A percentile compares a stretch with the other conserved stretches of the same genome.
Evolutionary conservation across 2,888 invertebrate species (phyloP).

Genomic region (Criorhina ranunculi): DNA sequence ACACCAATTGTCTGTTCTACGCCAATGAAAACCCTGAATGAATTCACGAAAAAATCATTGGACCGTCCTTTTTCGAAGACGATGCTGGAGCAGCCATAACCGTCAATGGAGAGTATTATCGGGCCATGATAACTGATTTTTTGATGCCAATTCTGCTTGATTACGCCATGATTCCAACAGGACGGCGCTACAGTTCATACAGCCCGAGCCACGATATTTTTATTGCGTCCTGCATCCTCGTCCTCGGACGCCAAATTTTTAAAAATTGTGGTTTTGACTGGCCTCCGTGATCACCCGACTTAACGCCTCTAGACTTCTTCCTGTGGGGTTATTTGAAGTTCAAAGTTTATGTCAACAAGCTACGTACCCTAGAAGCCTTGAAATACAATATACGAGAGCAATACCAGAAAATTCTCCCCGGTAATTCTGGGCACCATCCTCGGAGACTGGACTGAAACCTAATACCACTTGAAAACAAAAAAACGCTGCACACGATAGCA

Average conservation of each 20-base stretch:
- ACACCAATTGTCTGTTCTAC: too few relatives aligned
- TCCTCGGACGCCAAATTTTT: too few relatives aligned
- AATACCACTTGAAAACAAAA: too few relatives aligned
- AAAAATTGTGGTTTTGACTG: constrained; percentile 3
- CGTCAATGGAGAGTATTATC: not conserved
- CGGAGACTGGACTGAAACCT: too few relatives aligned
- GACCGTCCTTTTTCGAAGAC: not conserved
- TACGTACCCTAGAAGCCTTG: not conserved
- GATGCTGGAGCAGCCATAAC: not conserved
- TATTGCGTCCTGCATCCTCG: too few relatives aligned
- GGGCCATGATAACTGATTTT: not conserved
- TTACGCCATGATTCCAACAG: not conserved
- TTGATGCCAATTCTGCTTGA: not conserved
- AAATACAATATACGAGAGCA: not conserved
- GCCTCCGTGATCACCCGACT: too few relatives aligned
- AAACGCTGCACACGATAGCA: too few relatives aligned
- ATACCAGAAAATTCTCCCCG: too few relatives aligned
- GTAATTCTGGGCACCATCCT: too few relatives aligned
- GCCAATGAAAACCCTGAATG: too few relatives aligned
- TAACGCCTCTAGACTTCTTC: too few relatives aligned
- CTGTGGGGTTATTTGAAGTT: not conserved
- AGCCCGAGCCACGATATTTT: too few relatives aligned
- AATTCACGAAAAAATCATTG: not conserved
- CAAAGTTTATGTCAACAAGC: not conserved
- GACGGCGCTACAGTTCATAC: not conserved